Conservation (phyloP, 2,888 invertebrate species). For the Meta bourneti region DNA sequence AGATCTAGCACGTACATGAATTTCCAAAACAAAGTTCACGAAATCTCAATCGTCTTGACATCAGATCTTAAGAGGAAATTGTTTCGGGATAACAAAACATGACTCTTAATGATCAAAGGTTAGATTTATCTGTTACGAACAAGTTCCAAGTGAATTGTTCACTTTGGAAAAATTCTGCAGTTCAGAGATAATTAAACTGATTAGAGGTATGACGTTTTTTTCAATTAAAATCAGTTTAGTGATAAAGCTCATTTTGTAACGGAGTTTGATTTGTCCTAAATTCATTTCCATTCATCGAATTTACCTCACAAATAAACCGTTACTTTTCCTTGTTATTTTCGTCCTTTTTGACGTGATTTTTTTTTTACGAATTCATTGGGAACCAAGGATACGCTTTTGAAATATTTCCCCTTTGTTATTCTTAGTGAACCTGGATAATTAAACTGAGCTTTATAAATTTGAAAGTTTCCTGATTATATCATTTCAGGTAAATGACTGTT, state of each 20-base stretch:
- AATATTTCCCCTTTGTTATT: neutral
- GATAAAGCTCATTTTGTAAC: neutral
- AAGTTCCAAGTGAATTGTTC: neutral
- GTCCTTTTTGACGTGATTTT: neutral
- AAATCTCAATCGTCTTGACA: conserved; percentile 9
- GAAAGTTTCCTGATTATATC: neutral
- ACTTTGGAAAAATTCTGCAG: neutral
- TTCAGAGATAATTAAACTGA: neutral
- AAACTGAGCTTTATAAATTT: neutral
- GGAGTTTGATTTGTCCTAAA: conserved; percentile 3
- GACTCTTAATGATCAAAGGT: conserved; percentile 49
- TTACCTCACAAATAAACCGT: neutral
- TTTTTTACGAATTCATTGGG: neutral
- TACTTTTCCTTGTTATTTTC: neutral
- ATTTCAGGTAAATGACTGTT: conserved; percentile 53
- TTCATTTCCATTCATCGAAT: neutral
- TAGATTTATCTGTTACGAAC: conserved; percentile 17
- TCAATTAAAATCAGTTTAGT: neutral
- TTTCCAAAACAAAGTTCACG: conserved; percentile 48
- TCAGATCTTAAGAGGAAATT: conserved; percentile 30
- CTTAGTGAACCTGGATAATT: neutral
- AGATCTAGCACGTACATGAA: neutral
- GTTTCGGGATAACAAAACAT: conserved; percentile 46
- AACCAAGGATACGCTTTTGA: neutral
- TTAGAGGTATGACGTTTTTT: neutral